Evolutionary conservation across 2,113 vertebrate species (phyloP).

Genomic region (Asarcornis scutulata): DNA sequence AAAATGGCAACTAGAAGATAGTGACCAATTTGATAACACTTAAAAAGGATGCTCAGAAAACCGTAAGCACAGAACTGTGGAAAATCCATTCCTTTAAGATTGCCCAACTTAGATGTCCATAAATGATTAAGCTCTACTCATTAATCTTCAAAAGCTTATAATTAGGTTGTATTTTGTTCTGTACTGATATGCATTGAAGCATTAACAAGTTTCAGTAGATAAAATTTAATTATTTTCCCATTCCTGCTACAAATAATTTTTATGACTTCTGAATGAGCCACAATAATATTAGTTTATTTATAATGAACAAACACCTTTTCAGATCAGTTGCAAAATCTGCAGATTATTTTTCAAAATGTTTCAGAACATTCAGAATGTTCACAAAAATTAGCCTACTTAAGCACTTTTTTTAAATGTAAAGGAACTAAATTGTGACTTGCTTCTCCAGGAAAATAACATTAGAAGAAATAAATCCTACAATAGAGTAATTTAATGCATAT

Average conservation of each 20-base stretch:
- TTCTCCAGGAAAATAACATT: not conserved
- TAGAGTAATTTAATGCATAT: not conserved
- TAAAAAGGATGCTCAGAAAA: not conserved
- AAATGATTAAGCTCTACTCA: not conserved
- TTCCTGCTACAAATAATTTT: not conserved
- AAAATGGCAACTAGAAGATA: not conserved
- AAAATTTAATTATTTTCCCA: not conserved
- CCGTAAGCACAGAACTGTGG: rapidly evolving
- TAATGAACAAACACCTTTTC: not conserved
- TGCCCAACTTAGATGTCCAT: not conserved
- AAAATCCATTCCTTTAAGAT: not conserved
- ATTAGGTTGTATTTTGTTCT: not conserved
- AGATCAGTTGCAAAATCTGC: not conserved
- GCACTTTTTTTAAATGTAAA: not conserved
- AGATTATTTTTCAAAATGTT: not conserved
- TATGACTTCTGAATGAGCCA: not conserved
- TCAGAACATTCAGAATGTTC: not conserved
- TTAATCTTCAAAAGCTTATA: not conserved
- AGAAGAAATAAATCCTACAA: not conserved
- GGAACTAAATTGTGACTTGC: not conserved
- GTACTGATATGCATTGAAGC: not conserved
- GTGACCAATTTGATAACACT: not conserved
- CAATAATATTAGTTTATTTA: not conserved
- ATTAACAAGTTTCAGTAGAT: not conserved
- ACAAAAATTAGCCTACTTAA: not conserved